Percentiles rank a stretch among this genome's conserved stretches.
Evolutionary conservation across 2,113 vertebrate species (phyloP).

Genomic region (Lepisosteus oculatus): DNA sequence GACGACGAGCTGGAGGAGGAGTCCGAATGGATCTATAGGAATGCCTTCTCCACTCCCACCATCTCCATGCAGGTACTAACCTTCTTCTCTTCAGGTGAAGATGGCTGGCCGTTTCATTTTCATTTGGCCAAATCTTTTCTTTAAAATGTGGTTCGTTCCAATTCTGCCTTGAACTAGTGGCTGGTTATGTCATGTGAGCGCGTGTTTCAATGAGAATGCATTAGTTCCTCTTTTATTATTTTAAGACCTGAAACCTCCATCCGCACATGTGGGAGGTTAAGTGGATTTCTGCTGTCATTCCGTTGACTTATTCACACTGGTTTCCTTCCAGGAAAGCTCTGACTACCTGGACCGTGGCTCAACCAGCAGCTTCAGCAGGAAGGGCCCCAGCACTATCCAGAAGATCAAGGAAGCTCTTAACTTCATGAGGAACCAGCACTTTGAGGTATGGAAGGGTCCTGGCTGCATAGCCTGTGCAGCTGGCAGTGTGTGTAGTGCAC

Average conservation of each 20-base stretch:
- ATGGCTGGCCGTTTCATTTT: too few species aligned
- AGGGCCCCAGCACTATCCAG: slow-evolving; percentile 93
- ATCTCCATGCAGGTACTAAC: slow-evolving; percentile 90
- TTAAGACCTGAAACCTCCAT: too few species aligned
- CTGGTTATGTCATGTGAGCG: too few species aligned
- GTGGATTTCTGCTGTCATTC: background rate
- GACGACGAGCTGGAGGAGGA: slow-evolving; percentile 97
- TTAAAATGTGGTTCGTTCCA: background rate
- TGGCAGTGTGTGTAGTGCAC: too few species aligned
- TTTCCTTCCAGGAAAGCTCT: slow-evolving; percentile 76
- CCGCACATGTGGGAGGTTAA: background rate
- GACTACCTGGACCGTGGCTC: slow-evolving; percentile 92
- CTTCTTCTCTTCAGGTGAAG: background rate
- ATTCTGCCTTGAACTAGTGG: background rate
- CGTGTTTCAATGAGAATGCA: too few species aligned
- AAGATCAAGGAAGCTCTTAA: slow-evolving; percentile 97
- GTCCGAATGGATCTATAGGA: slow-evolving; percentile 97
- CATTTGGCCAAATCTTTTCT: background rate
- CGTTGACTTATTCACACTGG: background rate
- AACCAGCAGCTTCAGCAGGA: slow-evolving; percentile 87
- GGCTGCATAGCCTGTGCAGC: too few species aligned
- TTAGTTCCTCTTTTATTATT: too few species aligned
- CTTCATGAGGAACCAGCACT: slow-evolving; percentile 98
- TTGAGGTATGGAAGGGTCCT: slow-evolving; percentile 73
- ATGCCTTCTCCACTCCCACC: slow-evolving; percentile 92